Base-by-base conservation (phyloP, 2,888 invertebrate genomes). In the Neoitamus cyanurus region DNA sequence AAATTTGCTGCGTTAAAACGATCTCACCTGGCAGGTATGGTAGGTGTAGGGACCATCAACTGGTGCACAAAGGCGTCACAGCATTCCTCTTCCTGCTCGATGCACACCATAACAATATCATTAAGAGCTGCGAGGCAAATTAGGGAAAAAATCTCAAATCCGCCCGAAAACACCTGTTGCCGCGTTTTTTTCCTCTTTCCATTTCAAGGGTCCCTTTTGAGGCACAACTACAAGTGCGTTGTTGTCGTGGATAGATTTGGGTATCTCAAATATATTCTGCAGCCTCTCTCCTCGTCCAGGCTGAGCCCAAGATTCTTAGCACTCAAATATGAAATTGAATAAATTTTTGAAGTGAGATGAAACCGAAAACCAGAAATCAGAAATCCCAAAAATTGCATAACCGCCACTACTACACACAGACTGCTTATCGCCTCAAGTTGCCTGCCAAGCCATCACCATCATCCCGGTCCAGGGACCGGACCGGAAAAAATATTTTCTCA, bases 401-500 rank as follows among this genome's bases (percentile, higher is more conserved):
- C 25, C 58, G 58, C 58, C 58, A 58, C 11, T 6, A 70, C 70
- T 70, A 9, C n/a, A 70, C 70, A 25, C 5, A 25, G 69, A 15
- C 69, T 25, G 13, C 25, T 28, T 30, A 69, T 25, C 69, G 20
- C 9, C 69, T 28, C 11, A 25, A 30, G 30, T 2, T 69, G 69
- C 20, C 2, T 30, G n/a, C 69, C 69, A 34, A 3, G 68, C n/a
- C 20, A 3, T 3, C 11, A 13, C n/a, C 3, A 68, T 28, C n/a
- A 31, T 70, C 34, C 34, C 70, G 34, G 70, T 70, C 34, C 34
- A 7, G 34, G 70, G 30, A 78, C 58, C 20, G 34, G 48, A 78
- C 46, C 58, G 82, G 58, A 82, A 75, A 83, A 83, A 82, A 82
- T 36, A 83, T 75, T 83, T 83, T 83, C 83, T 73, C 83, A 83